Conservation (phyloP, 2,888 invertebrate species). For the Coleophora flavipennella region DNA sequence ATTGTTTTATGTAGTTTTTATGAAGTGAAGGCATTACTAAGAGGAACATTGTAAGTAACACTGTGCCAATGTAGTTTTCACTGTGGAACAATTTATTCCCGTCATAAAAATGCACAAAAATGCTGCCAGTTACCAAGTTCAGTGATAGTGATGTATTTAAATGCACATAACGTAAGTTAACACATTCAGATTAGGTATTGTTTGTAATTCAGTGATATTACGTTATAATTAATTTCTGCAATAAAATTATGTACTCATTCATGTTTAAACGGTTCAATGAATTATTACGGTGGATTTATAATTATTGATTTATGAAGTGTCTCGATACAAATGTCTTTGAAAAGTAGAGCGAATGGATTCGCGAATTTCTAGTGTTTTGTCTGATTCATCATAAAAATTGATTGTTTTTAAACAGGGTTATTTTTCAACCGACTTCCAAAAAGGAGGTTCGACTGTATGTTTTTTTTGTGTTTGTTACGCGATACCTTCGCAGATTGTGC, state of each 20-base stretch:
- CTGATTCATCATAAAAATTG: too few species aligned
- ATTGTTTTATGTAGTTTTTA: slow-evolving; percentile 13
- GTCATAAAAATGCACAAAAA: slow-evolving; percentile 30
- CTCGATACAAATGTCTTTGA: slow-evolving; percentile 11
- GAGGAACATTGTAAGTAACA: neutral
- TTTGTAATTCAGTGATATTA: slow-evolving; percentile 55
- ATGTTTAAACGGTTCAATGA: neutral
- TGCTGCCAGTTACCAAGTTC: slow-evolving; percentile 54
- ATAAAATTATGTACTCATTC: slow-evolving; percentile 7
- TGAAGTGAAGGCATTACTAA: slow-evolving; percentile 1
- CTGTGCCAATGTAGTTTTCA: slow-evolving; percentile 18
- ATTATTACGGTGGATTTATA: slow-evolving; percentile 10
- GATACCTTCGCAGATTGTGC: too few species aligned
- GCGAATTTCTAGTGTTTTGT: too few species aligned
- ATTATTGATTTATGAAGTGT: slow-evolving; percentile 9
- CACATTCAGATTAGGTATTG: slow-evolving; percentile 25
- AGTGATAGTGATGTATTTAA: slow-evolving; percentile 23
- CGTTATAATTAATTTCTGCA: slow-evolving; percentile 35
- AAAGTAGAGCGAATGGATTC: slow-evolving; percentile 17
- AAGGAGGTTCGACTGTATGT: too few species aligned
- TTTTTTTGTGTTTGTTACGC: too few species aligned
- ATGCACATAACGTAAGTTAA: slow-evolving; percentile 30
- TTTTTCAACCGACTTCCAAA: too few species aligned
- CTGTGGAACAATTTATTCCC: slow-evolving; percentile 11
- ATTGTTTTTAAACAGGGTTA: too few species aligned